Base-by-base conservation (phyloP, 2,797 vertebrate genomes). In the Ammospiza maritima region DNA sequence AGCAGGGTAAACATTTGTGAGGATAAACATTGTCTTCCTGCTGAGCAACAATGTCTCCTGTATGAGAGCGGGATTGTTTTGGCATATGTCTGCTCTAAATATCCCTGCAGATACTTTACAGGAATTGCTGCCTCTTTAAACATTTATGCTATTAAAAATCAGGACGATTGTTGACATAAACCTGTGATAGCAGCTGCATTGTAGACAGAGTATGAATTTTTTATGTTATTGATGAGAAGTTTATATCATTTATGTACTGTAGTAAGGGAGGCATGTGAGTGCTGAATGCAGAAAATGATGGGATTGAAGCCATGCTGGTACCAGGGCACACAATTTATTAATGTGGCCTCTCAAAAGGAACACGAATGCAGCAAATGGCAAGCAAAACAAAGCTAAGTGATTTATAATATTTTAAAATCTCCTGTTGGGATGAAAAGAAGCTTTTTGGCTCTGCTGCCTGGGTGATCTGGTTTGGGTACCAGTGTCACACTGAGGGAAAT, bases 71-170 rank as follows among this genome's bases (percentile, higher is more conserved):
- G 91, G 72, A 91, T 76, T 80, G 62, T 91, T 95, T 88, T 96
- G 92, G 96, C 54, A 54, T 95, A 72, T 93, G 93, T 96, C 64
- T 30, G 54, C 88, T 94, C 95, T 94, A 93, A 95, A 50, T 94
- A 91, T 94, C 87, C 91, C 84, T 88, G 66, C 88, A 93, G 95
- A 92, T 96, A 91, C 93, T 96, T 97, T 96, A 91, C 86, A 97
- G 84, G 92, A 97, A 97, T 95, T 88, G 78, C 94, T 95, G 62
- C 85, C 88, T 96, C 94, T 97, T 97, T 96, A 97, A 98, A 97
- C 86, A 97, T 97, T 96, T 89, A 97, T 97, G 96, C 90, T 96
- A 94, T 97, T 97, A 97, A 97, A 96, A 96, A 96, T 96, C 94
- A 97, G 90, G 93, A 92, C 83, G 67, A 85, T 58, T 97, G 94